Evolutionary conservation across 2,113 vertebrate species (phyloP).

Genomic region (Rynchops niger): DNA sequence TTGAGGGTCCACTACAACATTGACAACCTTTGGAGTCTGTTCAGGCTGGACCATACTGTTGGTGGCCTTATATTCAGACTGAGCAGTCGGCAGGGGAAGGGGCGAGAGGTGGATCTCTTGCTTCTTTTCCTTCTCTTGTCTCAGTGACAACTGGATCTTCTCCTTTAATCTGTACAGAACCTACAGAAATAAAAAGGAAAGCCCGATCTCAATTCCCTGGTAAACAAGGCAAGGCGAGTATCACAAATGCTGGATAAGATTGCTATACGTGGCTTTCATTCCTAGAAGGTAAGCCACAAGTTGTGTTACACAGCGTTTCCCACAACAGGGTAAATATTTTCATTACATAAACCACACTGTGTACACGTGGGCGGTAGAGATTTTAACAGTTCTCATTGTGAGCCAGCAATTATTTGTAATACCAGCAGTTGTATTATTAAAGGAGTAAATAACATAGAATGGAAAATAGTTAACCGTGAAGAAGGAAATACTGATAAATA

Average conservation of each 20-base stretch:
- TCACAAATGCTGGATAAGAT: not conserved
- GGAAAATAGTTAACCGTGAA: not conserved
- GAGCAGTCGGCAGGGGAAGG: slow-evolving; percentile 71
- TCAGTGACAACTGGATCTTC: slow-evolving; percentile 85
- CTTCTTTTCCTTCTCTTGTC: slow-evolving; percentile 85
- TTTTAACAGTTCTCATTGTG: not conserved
- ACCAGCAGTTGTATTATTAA: not conserved
- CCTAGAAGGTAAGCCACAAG: slow-evolving; percentile 3
- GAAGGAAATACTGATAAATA: not conserved
- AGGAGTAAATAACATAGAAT: not conserved
- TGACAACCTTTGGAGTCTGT: slow-evolving; percentile 76
- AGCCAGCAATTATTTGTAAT: not conserved
- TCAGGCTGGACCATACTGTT: slow-evolving; percentile 91
- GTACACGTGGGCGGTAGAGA: not conserved
- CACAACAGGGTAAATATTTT: slow-evolving; percentile 1
- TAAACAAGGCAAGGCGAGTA: slow-evolving; percentile 10
- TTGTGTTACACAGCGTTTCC: not conserved
- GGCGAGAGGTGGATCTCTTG: slow-evolving; percentile 83
- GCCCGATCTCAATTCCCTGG: not conserved
- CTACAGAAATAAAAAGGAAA: slow-evolving; percentile 72
- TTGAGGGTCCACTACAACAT: slow-evolving; percentile 75
- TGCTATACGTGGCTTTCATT: not conserved
- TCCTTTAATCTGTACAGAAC: slow-evolving; percentile 92
- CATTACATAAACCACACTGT: not conserved
- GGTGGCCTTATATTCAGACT: slow-evolving; percentile 71